Base-by-base conservation (phyloP, 37 sponge, comb jelly and placozoan genomes). In the Ephydatia muelleri region DNA sequence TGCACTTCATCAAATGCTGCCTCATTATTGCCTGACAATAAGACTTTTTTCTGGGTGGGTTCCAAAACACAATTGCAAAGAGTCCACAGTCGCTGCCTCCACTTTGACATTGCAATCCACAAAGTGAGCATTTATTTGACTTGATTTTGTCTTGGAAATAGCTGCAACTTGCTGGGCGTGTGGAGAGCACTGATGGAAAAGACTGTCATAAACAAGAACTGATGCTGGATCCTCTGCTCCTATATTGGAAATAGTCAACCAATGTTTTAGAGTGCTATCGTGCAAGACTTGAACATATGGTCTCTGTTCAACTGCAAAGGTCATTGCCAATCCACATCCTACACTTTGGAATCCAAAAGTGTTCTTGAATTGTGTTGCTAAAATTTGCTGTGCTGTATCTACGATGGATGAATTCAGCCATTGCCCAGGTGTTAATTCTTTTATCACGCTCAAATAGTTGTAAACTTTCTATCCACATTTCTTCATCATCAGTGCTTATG, bases 351-450 rank as follows among this genome's bases (percentile, higher is more conserved):
- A n/a, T n/a, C n/a, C n/a, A n/a, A n/a, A n/a, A n/a, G n/a, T n/a
- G 75, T 5, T 30, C 29, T n/a, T 35, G 37, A 73, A 73, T 73
- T 73, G 75, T 73, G 34, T 22, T 28, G 75, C 29, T 28, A 73
- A 2, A 5, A 73, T 30, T 73, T 28, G 34, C 75, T 73, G 75
- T 73, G 75, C 25, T 30, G 31, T 38, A 73, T 73, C 75, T 31
- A 73, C 27, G 29, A 73, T 73, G 37, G 75, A 73, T 23, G 75
- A 73, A 28, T 73, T 73, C 25, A 73, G 75, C 75, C 75, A 73
- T 27, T 69, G 12, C 34, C 23, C 5, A 28, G 29, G 9, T 9
- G 72, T 9, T 14, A 22, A 73, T 28, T 22, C 22, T 38, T 38
- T 73, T 30, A 29, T 29, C 75, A 22, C 23, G 25, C 25, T 23